These are phyloP conservation scores for Poecilia picta DNA, from an alignment of 2,797 vertebrate genomes.

Conservation along the genomic window DNA sequence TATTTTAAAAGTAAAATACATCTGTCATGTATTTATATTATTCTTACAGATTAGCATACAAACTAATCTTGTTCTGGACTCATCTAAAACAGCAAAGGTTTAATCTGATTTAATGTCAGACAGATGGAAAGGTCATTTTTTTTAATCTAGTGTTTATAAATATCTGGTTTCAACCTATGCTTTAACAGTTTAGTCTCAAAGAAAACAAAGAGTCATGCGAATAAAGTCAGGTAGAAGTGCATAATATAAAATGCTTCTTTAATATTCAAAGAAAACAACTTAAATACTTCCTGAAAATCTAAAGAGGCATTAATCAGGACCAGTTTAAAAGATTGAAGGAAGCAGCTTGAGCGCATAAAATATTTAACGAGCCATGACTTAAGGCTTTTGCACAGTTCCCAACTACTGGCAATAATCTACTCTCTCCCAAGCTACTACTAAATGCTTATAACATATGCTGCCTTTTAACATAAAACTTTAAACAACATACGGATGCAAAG, in stretches of 20 bases:
- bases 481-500: slow-evolving; percentile 16
- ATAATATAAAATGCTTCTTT: background rate
- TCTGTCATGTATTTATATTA: background rate
- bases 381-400: background rate
- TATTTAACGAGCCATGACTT: background rate
- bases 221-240: background rate
- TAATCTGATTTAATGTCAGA: background rate
- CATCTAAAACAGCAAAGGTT: background rate
- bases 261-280: too few relatives aligned
- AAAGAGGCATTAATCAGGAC: background rate
- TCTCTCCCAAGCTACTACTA: background rate
- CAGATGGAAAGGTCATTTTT: background rate
- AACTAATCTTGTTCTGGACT: background rate
- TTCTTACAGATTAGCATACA: background rate
- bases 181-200: background rate
- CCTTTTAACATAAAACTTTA: slow-evolving; percentile 1
- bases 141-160: background rate
- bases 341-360: background rate
- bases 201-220: background rate
- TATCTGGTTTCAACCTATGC: background rate
- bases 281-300: background rate
- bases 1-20: background rate
- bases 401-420: background rate
- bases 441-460: background rate
- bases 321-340: background rate